Percentiles rank a stretch among this genome's conserved stretches.
Evolutionary conservation across 2,888 invertebrate species (phyloP).

Genomic region (Omphaloscelis lunosa): DNA sequence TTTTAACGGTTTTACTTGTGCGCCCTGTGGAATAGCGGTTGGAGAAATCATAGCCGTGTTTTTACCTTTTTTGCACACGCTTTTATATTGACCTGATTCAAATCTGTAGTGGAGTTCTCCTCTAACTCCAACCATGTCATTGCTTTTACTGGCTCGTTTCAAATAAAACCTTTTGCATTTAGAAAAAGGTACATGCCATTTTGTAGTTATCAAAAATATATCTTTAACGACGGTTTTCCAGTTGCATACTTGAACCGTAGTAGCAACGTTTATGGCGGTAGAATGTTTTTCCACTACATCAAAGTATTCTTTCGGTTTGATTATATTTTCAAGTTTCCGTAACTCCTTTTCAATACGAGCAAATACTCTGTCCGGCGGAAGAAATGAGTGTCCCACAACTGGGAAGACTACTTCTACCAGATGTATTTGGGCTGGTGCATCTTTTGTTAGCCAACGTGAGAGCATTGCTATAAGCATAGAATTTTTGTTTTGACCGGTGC

Average conservation of each 20-base stretch:
- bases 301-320: constrained; percentile 43
- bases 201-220: constrained; percentile 38
- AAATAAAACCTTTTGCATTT: constrained; percentile 63
- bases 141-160: constrained; percentile 49
- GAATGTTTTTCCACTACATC: constrained; percentile 44
- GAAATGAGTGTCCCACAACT: constrained; percentile 48
- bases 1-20: constrained; percentile 16
- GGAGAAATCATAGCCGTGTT: constrained; percentile 32
- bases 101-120: constrained; percentile 51
- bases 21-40: constrained; percentile 25
- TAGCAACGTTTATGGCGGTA: constrained; percentile 45
- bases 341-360: constrained; percentile 43
- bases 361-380: constrained; percentile 47
- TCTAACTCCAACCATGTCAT: constrained; percentile 46
- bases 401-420: constrained; percentile 40
- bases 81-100: constrained; percentile 55
- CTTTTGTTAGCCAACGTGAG: constrained; percentile 19
- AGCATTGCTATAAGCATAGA: constrained; percentile 31
- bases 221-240: constrained; percentile 47
- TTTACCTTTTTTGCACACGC: constrained; percentile 47
- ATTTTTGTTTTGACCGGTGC: constrained; percentile 39
- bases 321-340: constrained; percentile 39
- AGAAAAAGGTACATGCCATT: constrained; percentile 58
- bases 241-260: constrained; percentile 41
- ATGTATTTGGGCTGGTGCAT: constrained; percentile 26